Evolutionary conservation across 2,797 vertebrate genomes (phyloP), one percentile per base, ranked within the genome.

Genomic region (Eurystomus glaucurus): DNA sequence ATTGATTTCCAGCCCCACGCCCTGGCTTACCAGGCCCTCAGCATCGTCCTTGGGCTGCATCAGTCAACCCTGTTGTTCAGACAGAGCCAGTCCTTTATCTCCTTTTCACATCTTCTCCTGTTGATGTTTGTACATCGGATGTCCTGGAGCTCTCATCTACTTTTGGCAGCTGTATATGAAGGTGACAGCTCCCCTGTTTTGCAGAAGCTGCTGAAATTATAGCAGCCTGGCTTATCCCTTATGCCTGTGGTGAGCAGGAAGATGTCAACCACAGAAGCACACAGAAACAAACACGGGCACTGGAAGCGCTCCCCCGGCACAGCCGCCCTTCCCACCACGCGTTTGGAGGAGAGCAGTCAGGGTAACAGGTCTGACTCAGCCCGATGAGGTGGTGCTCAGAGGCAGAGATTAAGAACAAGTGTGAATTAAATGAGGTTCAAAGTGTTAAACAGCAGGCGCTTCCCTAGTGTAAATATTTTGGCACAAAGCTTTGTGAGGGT

Each of bases 281-380:
- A 29, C 25, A 29, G 11, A 64, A 80, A 3, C 0, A 0, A 78
- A 14, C 1, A 0, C 8, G 0, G 4, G 22, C 50, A 8, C 61
- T 7, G 21, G 18, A 58, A 41, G 58, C 0, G 0, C 15, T 69
- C 12, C 52, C 29, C 10, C 0, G 0, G 39, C 11, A 0, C 72
- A 48, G 58, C 14, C 0, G 0, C 60, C n/a, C 39, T 87, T 45
- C 54, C 54, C 80, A 45, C 5, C 19, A 4, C 2, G 0, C 16
- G 69, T 87, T 45, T 62, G 64, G 83, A 77, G 57, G 55, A 52
- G 51, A 88, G 20, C 39, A 86, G 22, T 33, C 51, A 55, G 46
- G 25, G 54, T 82, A 66, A 15, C 66, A 78, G 51, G 52, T 70
- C 70, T 90, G 91, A 90, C 85, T 81, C 90, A 88, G 85, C 79